A percentile compares a stretch with the other conserved stretches of the same genome.
Evolutionary conservation across 2,888 invertebrate genomes (phyloP).

Genomic region (Monopis laevigella): DNA sequence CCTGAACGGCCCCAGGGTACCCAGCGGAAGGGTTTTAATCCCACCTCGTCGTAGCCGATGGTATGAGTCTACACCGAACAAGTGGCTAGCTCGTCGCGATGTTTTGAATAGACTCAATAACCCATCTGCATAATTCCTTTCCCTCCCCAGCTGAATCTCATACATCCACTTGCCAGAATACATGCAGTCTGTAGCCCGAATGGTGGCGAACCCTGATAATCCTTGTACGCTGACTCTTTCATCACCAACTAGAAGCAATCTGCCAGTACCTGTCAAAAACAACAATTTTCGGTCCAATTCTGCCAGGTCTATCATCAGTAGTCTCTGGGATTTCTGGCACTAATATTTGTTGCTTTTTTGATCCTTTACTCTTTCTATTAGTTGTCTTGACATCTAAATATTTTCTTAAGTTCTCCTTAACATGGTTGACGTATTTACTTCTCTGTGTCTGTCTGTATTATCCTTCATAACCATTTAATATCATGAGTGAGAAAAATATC

Average conservation of each 20-base stretch:
- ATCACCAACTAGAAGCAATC: conserved; percentile 71
- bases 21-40: no score
- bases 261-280: conserved; percentile 68
- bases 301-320: conserved; percentile 35
- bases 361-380: conserved; percentile 26
- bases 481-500: no score
- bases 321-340: no score
- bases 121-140: conserved; percentile 92
- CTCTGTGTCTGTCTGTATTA: no score
- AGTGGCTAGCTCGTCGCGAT: no score
- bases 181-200: conserved; percentile 75
- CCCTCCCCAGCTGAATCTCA: conserved; percentile 81
- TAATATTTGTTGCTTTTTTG: conserved; percentile 49
- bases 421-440: conserved; percentile 46
- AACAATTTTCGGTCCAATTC: conserved; percentile 52
- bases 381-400: conserved; percentile 38
- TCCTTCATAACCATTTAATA: no score
- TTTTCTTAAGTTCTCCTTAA: conserved; percentile 45
- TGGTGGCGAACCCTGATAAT: conserved; percentile 81
- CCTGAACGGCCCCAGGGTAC: no score
- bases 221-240: conserved; percentile 78
- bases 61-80: no score
- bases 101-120: no score
- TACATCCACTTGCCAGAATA: conserved; percentile 84
- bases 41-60: no score